Evolutionary conservation across 1,140 invertebrate species (phyloP), one percentile per base, ranked within the genome.

Genomic region (Drosophila bifasciata): DNA sequence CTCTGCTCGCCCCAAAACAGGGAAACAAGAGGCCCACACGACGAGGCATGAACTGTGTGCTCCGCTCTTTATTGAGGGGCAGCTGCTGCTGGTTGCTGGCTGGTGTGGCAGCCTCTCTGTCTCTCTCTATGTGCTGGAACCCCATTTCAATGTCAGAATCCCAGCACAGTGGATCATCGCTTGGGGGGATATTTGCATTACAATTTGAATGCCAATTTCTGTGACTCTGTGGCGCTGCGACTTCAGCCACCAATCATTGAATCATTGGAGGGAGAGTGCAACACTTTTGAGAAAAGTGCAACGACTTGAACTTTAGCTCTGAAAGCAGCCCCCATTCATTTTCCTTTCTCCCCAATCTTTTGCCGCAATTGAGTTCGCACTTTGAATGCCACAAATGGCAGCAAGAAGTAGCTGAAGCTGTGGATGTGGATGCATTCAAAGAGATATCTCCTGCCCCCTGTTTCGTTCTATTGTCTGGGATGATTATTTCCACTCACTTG

Each of bases 401-500:
- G 46, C 68, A 45, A 48, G 62, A 69, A 69, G 66, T 68, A 69
- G 57, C 55, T 52, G 50, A 45, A 67, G 60, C 71, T 75, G 57
- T 19, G 48, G 53, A 41, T 36, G 36, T 32, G 40, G 25, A 40
- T 44, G 60, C 28, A 28, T 49, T 19, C 36, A 28, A 32, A 43
- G 28, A 25, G n/a, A 52, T 53, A 15, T 58, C 48, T 3, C 32
- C 32, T 5, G 11, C 11, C 72, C 71, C 63, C 71, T 61, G 69
- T 50, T 62, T 61, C 23, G 21, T 58, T 48, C 83, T 79, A 89
- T 89, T 88, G 79, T 89, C 66, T 76, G 78, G 11, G 32, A 36
- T 72, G 75, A 88, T 88, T 88, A 86, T 88, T 77, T 79, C 66
- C 83, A 88, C 70, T 79, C 79, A 84, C 79, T 88, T 86, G 70